Evolutionary conservation across 2,888 invertebrate genomes (phyloP).

Genomic region (Ypsolopha scabrella): DNA sequence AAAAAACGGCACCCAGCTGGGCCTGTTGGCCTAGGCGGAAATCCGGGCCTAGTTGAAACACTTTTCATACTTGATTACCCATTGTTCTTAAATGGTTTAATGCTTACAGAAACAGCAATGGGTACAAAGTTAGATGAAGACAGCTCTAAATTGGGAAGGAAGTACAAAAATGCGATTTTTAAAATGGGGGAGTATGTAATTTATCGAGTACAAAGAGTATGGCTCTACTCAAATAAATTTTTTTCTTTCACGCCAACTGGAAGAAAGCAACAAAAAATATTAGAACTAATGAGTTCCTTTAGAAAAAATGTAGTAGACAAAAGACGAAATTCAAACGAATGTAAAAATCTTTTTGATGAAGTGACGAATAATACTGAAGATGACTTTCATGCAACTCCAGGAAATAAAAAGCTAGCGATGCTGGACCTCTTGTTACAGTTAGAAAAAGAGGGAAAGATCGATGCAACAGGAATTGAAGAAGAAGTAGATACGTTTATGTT

Average conservation of each 20-base stretch:
- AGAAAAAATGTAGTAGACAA: slow-evolving; percentile 44
- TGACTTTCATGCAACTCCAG: slow-evolving; percentile 21
- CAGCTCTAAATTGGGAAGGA: slow-evolving; percentile 37
- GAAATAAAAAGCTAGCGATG: slow-evolving; percentile 65
- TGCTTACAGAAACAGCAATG: slow-evolving; percentile 74
- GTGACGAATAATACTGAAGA: slow-evolving; percentile 13
- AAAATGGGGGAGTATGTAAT: slow-evolving; percentile 43
- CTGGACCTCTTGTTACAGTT: slow-evolving; percentile 61
- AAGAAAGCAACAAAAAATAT: slow-evolving; percentile 41
- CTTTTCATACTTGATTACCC: no score
- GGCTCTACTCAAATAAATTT: slow-evolving; percentile 65
- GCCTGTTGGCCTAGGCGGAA: no score
- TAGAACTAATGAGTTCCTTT: slow-evolving; percentile 43
- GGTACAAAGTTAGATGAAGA: slow-evolving; percentile 71
- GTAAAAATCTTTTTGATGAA: slow-evolving; percentile 11
- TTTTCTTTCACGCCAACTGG: slow-evolving; percentile 66
- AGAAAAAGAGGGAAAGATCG: slow-evolving; percentile 51
- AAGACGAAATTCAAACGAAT: slow-evolving; percentile 24
- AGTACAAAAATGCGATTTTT: slow-evolving; percentile 71
- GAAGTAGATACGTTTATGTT: slow-evolving; percentile 77
- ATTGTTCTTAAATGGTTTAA: background rate
- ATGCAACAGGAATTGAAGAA: slow-evolving; percentile 65
- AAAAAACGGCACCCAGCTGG: no score
- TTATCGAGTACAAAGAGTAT: slow-evolving; percentile 58
- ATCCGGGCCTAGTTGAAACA: no score